phyloP scores from a whole-genome alignment of 2,888 invertebrate species.

The Stegophylla sp. region DNA sequence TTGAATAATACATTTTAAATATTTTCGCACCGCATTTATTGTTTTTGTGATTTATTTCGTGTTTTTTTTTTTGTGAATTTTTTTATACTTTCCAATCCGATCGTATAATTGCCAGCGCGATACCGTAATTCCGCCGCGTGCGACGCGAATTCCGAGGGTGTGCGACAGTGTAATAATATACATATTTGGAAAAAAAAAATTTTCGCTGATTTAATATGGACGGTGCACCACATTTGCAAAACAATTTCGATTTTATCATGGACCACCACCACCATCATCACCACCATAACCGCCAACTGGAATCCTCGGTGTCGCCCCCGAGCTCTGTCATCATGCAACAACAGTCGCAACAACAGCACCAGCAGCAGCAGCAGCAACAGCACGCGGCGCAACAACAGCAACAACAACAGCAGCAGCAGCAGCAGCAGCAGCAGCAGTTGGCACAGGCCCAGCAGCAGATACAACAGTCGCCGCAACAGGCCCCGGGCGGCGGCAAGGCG shows the following conservation, averaged over 20 bases:
- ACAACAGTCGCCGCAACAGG: conserved; percentile 3
- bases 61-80: no score
- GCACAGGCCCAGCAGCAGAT: not conserved
- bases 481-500: conserved; percentile 1
- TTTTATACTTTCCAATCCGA: no score
- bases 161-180: no score
- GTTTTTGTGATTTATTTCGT: no score
- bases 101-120: no score
- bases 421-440: conserved; percentile 16
- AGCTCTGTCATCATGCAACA: not conserved
- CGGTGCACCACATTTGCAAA: conserved; percentile 28
- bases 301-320: conserved; percentile 45
- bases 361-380: not conserved
- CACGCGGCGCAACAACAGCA: conserved; percentile 1
- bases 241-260: conserved; percentile 43
- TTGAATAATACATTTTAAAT: no score
- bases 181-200: no score
- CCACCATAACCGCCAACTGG: conserved; percentile 13
- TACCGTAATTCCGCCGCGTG: no score
- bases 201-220: conserved; percentile 15
- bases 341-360: no score
- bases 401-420: not conserved
- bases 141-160: no score
- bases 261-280: conserved; percentile 38
- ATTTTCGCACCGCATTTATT: no score